Evolutionary conservation across 2,113 vertebrate genomes (phyloP), one percentile per base, ranked within the genome.

Genomic region (Gymnocephalus cernua): DNA sequence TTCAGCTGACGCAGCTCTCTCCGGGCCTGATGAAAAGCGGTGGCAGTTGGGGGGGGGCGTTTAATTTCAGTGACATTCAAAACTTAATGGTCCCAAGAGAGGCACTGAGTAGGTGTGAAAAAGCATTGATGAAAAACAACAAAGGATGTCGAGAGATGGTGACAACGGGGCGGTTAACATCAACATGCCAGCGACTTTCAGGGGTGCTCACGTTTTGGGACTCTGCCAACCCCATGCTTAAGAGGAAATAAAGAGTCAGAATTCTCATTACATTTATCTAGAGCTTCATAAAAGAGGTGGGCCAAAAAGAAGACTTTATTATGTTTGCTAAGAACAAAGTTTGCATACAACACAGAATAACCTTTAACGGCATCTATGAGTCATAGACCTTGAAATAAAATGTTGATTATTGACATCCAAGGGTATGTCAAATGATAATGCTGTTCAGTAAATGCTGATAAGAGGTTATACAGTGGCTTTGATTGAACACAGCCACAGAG

Each of bases 1-100:
- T 99, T 98, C 95, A 98, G 97, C 85, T 95, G 97, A 93, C 95
- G 97, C 95, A 99, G 96, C 95, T 99, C 97, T 96, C 95, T 96
- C 94, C 97, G 97, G 82, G 97, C 98, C 98, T 99, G 95, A 95
- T 85, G 84, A 58, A 59, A 91, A 91, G 90, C 59, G 87, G 80
- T 77, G 90, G 85, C 80, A 87, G 83, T 84, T 95, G 93, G 95
- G 14, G 85, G 87, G 95, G 95, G 95, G 95, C 94, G 15, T 85
- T 88, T 91, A 83, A 80, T 91, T 80, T 87, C 91, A 95, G 86
- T 86, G 92, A 88, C 73, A 79, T 56, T 75, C 80, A 85, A 78
- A 89, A 86, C 56, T 66, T 58, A 91, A 95, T 86, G 88, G 92
- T 91, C 70, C 35, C 4, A 75, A 62, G 82, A 74, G 32, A 79